phyloP scores from a whole-genome alignment of 2,797 vertebrate genomes.

The Atherinosoma microstoma region DNA sequence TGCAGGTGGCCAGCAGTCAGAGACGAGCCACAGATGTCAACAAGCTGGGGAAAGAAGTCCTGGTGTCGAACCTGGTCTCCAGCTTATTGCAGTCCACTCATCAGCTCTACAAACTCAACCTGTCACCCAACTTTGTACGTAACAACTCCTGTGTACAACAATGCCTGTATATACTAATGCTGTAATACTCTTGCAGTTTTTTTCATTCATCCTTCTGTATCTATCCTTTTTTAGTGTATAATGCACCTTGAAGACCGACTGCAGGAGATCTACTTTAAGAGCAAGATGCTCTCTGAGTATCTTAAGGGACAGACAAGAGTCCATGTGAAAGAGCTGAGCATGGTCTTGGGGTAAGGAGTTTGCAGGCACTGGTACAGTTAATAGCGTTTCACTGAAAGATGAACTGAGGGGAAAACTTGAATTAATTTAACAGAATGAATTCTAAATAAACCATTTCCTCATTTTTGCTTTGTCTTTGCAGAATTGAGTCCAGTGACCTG shows the following conservation, averaged over 20 bases:
- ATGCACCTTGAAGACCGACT: constrained; percentile 98
- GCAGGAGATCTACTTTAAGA: constrained; percentile 99
- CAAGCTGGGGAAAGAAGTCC: constrained; percentile 95
- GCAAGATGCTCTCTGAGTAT: constrained; percentile 98
- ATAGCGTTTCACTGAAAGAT: neutral
- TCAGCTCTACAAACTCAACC: constrained; percentile 97
- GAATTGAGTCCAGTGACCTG: constrained; percentile 98
- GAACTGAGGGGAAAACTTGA: neutral
- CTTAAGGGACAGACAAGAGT: constrained; percentile 97
- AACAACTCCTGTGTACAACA: too few species aligned
- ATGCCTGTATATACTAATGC: neutral
- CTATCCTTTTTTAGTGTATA: constrained; percentile 86
- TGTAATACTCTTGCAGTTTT: neutral
- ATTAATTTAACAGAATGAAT: neutral
- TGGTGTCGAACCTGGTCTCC: constrained; percentile 96
- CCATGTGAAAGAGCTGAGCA: constrained; percentile 95
- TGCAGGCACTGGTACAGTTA: neutral
- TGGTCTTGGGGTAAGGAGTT: constrained; percentile 93
- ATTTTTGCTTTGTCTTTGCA: constrained; percentile 64
- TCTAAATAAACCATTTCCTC: neutral
- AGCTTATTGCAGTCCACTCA: constrained; percentile 95
- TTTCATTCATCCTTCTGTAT: neutral
- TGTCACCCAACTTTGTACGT: constrained; percentile 98
- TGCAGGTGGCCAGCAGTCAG: constrained; percentile 98
- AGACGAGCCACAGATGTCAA: constrained; percentile 90